phyloP scores from a whole-genome alignment of 1,140 invertebrate genomes.

The Rhizoglyphus robini region DNA sequence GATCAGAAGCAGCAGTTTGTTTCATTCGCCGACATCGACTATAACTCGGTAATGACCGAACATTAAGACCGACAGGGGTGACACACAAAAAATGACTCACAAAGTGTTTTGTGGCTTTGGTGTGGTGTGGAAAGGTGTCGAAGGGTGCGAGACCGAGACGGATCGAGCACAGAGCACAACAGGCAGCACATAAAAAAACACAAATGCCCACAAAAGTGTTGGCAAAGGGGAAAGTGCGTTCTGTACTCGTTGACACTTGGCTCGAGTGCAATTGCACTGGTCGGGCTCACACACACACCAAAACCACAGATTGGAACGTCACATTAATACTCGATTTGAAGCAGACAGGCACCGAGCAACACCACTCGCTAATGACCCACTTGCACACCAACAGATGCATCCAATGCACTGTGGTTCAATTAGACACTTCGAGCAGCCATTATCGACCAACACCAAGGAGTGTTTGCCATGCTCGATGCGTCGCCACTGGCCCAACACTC shows the following conservation, averaged over 20 bases:
- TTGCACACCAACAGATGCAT: slow-evolving; percentile 3
- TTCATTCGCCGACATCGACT: background rate
- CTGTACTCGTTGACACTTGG: slow-evolving; percentile 9
- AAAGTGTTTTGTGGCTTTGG: background rate
- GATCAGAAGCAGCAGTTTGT: background rate
- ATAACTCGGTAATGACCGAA: too few relatives aligned
- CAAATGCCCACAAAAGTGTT: background rate
- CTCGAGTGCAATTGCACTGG: too few relatives aligned
- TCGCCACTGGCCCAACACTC: background rate
- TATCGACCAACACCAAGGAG: background rate
- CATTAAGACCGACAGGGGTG: too few relatives aligned
- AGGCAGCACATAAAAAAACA: background rate
- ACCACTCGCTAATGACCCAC: slow-evolving; percentile 6
- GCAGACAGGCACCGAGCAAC: too few relatives aligned
- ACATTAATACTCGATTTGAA: slow-evolving; percentile 1
- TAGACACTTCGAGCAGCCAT: background rate
- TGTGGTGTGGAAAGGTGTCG: background rate
- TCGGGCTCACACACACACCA: too few relatives aligned
- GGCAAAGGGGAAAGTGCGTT: too few relatives aligned
- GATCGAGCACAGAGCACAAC: slow-evolving; percentile 4
- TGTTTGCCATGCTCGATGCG: background rate
- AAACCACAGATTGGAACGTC: background rate
- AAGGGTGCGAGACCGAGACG: background rate
- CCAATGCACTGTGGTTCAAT: background rate
- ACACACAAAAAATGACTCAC: background rate